These are phyloP conservation scores for Tribolium freemani DNA, from an alignment of 2,888 invertebrate species.

Conservation along the genomic window DNA sequence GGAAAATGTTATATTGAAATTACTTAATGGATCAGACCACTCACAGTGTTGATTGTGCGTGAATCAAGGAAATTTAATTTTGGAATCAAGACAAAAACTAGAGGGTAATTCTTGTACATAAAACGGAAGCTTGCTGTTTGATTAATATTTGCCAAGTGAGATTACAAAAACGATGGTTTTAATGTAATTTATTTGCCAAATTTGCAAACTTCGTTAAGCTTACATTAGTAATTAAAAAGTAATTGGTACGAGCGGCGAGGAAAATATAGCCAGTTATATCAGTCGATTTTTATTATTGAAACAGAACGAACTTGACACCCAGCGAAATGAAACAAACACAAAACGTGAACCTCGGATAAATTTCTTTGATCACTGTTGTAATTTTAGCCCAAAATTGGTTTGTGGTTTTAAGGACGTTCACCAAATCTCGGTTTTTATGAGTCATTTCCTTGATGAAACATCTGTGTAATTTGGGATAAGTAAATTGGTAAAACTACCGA, in stretches of 20 bases:
- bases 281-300: not conserved
- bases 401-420: not conserved
- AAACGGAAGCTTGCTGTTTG: constrained; percentile 28
- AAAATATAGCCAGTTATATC: not conserved
- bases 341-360: no score
- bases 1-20: constrained; percentile 40
- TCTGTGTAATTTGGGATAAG: not conserved
- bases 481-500: not conserved
- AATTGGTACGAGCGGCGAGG: not conserved
- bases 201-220: not conserved
- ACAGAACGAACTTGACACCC: no score
- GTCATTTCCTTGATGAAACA: not conserved
- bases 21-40: constrained; percentile 40
- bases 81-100: constrained; percentile 22
- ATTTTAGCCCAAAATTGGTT: not conserved
- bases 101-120: constrained; percentile 22
- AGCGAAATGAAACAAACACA: not conserved
- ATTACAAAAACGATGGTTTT: constrained; percentile 18
- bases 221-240: constrained; percentile 11
- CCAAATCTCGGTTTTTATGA: not conserved
- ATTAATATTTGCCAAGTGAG: constrained; percentile 27
- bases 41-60: constrained; percentile 33
- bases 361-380: not conserved
- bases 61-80: constrained; percentile 33
- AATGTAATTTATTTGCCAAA: constrained; percentile 17